Conservation (phyloP, 92 coral and sea anemone genomes). For the Phymanthus crucifer region DNA sequence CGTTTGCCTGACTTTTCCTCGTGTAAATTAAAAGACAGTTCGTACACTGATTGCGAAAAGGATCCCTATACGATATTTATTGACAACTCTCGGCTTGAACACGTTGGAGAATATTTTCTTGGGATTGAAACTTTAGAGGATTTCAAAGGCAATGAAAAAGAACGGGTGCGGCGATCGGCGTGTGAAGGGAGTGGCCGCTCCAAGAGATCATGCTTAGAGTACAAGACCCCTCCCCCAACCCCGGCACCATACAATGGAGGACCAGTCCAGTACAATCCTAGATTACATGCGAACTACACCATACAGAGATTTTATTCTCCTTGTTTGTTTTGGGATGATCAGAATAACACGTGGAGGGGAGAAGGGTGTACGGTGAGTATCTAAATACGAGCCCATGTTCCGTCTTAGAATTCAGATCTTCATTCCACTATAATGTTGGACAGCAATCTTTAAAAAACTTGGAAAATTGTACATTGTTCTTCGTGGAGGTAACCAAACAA, state of each 20-base stretch:
- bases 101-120: conserved; percentile 36
- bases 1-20: conserved; percentile 37
- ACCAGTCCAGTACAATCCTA: conserved; percentile 21
- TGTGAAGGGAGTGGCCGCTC: conserved; percentile 27
- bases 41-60: conserved; percentile 11
- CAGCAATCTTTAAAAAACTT: too few relatives aligned
- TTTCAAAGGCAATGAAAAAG: not conserved
- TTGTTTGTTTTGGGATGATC: conserved; percentile 57
- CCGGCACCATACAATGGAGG: conserved; percentile 3
- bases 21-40: conserved; percentile 9
- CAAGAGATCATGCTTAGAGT: conserved; percentile 44
- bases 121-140: conserved; percentile 22
- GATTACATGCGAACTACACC: conserved; percentile 41
- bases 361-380: too few relatives aligned
- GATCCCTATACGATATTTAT: conserved; percentile 40
- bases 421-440: too few relatives aligned
- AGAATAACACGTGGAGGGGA: conserved; percentile 34
- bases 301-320: conserved; percentile 59
- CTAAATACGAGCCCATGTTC: too few relatives aligned
- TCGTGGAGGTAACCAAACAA: too few relatives aligned
- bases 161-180: conserved; percentile 32
- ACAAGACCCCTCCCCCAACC: conserved; percentile 45
- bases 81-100: conserved; percentile 5
- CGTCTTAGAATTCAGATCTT: too few relatives aligned
- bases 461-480: too few relatives aligned